Conservation (phyloP, 2,113 vertebrate genomes). For the Hystrix cristata region DNA sequence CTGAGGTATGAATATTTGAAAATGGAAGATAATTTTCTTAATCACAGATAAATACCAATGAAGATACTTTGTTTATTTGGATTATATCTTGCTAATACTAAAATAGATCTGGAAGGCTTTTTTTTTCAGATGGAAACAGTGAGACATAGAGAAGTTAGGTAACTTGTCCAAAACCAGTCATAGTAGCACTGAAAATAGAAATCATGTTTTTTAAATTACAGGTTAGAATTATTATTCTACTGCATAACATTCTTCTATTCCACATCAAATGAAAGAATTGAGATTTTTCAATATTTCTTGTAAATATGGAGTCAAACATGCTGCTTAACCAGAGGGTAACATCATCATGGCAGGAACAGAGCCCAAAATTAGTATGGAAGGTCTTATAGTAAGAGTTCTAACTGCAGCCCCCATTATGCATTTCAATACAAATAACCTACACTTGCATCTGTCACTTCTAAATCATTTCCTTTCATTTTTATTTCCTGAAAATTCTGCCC, state of each 20-base stretch:
- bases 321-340: neutral
- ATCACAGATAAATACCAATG: neutral
- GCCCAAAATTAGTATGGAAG: neutral
- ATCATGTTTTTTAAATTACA: neutral
- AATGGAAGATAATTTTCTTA: neutral
- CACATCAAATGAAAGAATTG: neutral
- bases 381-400: neutral
- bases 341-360: neutral
- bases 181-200: neutral
- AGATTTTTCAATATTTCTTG: neutral
- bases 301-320: neutral
- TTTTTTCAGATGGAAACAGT: neutral
- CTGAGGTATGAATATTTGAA: neutral
- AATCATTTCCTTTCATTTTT: neutral
- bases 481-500: neutral
- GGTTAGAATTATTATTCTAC: neutral
- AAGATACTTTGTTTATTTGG: neutral
- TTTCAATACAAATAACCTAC: too few species aligned
- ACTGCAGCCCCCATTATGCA: too few species aligned
- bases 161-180: too few species aligned
- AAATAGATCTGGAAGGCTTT: neutral
- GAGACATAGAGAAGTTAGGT: neutral
- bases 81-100: neutral
- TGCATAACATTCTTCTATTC: neutral
- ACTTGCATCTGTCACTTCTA: neutral